A percentile compares a stretch with the other conserved stretches of the same genome.
Evolutionary conservation across 2,113 vertebrate species (phyloP).

Genomic region (Laticauda colubrina): DNA sequence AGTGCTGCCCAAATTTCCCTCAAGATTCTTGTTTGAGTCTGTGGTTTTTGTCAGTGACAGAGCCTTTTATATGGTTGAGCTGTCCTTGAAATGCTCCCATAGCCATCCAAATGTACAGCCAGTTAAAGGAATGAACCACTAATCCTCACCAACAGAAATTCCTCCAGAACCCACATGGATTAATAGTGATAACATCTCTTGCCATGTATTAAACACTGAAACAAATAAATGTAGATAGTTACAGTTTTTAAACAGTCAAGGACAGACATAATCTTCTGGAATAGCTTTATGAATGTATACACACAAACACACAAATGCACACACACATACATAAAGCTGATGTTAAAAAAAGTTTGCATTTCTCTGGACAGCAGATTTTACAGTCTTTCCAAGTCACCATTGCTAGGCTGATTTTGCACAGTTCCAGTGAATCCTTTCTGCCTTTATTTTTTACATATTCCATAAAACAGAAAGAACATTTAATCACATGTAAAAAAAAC

Average conservation of each 20-base stretch:
- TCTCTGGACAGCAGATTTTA: neutral
- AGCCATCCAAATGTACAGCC: slow-evolving; percentile 51
- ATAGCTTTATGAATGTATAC: neutral
- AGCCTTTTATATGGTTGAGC: slow-evolving; percentile 64
- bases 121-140: slow-evolving; percentile 60
- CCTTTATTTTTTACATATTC: neutral
- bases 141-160: slow-evolving; percentile 58
- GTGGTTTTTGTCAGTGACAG: slow-evolving; percentile 56
- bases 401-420: neutral
- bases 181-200: slow-evolving; percentile 64
- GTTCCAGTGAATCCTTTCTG: neutral
- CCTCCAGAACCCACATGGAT: slow-evolving; percentile 54
- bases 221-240: slow-evolving; percentile 48
- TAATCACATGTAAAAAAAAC: too few species aligned
- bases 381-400: neutral
- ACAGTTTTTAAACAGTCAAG: neutral
- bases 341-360: neutral
- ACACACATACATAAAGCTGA: neutral
- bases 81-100: slow-evolving; percentile 51
- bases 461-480: neutral
- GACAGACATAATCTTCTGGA: slow-evolving; percentile 12
- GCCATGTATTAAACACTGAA: slow-evolving; percentile 33
- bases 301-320: neutral
- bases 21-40: slow-evolving; percentile 44
- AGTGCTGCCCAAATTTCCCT: slow-evolving; percentile 62